phyloP scores from a whole-genome alignment of 2,113 vertebrate genomes.

The Anolis sagrei region DNA sequence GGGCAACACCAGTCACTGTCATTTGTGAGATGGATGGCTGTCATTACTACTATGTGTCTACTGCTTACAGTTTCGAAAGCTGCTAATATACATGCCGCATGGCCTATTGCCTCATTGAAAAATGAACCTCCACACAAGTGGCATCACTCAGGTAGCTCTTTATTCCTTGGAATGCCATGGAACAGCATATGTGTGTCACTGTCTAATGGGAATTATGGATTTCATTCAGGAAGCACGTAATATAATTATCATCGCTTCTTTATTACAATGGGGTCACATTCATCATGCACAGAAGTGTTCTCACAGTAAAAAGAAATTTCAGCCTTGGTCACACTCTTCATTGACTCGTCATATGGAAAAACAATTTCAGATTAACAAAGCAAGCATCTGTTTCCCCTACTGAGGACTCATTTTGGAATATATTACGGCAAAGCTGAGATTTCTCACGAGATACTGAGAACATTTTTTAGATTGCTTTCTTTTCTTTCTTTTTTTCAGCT shows the following conservation, averaged over 20 bases:
- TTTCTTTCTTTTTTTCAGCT: background rate
- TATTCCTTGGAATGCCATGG: constrained; percentile 55
- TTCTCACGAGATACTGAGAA: background rate
- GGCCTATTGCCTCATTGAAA: constrained; percentile 70
- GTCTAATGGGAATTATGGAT: constrained; percentile 61
- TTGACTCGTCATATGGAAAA: constrained; percentile 17
- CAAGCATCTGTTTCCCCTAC: constrained; percentile 11
- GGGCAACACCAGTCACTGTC: constrained; percentile 43
- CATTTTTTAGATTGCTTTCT: too few relatives aligned
- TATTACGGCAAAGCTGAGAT: background rate
- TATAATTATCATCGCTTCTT: constrained; percentile 61
- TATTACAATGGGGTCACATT: constrained; percentile 57
- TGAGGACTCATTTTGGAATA: background rate
- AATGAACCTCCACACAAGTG: constrained; percentile 57
- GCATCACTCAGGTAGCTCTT: constrained; percentile 49
- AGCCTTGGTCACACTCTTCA: constrained; percentile 24
- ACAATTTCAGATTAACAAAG: constrained; percentile 29
- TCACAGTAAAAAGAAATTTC: constrained; percentile 44
- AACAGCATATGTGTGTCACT: constrained; percentile 16
- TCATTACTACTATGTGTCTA: constrained; percentile 54
- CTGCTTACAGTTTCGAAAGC: constrained; percentile 49
- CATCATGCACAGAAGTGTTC: constrained; percentile 52
- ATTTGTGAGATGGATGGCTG: constrained; percentile 55
- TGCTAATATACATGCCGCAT: constrained; percentile 67
- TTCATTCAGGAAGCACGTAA: constrained; percentile 46